Percentiles rank a stretch among this genome's conserved stretches.
These are phyloP conservation scores for Molorchus minor DNA, from an alignment of 2,888 invertebrate species.

Conservation along the genomic window DNA sequence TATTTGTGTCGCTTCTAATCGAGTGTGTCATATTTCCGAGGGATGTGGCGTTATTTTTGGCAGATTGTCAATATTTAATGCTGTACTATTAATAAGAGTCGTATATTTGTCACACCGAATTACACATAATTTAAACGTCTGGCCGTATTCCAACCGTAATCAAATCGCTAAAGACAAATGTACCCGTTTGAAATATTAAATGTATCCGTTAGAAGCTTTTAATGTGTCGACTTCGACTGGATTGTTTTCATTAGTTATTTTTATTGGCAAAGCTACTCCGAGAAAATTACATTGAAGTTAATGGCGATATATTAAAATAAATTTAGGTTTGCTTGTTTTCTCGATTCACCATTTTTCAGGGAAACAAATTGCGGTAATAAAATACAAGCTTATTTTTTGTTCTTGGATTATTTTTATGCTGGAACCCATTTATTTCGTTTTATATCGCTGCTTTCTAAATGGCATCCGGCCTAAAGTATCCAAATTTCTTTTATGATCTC, in stretches of 20 bases:
- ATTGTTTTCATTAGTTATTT: conserved; percentile 24
- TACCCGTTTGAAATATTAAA: conserved; percentile 21
- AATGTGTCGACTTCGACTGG: conserved; percentile 12
- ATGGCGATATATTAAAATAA: conserved; percentile 23
- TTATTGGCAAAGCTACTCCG: conserved; percentile 19
- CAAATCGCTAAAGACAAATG: conserved; percentile 22
- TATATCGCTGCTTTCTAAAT: conserved; percentile 1
- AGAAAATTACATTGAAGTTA: conserved; percentile 9
- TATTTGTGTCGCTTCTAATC: conserved; percentile 6
- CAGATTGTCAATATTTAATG: conserved; percentile 10
- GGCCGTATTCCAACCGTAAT: conserved; percentile 23
- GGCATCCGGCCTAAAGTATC: not conserved
- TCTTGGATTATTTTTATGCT: not conserved
- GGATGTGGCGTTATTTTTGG: conserved; percentile 1
- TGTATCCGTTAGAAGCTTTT: conserved; percentile 24
- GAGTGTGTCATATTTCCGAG: conserved; percentile 5
- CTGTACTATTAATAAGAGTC: conserved; percentile 7
- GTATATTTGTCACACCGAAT: conserved; percentile 12
- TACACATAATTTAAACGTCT: conserved; percentile 4
- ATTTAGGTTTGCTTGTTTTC: conserved; percentile 15
- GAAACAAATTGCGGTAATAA: conserved; percentile 17
- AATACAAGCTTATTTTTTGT: conserved; percentile 2
- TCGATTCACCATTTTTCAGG: conserved; percentile 13
- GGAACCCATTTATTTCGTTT: not conserved
- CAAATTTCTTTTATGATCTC: not conserved